Conservation (phyloP, 2,113 vertebrate genomes). For the Polyodon spathula region DNA sequence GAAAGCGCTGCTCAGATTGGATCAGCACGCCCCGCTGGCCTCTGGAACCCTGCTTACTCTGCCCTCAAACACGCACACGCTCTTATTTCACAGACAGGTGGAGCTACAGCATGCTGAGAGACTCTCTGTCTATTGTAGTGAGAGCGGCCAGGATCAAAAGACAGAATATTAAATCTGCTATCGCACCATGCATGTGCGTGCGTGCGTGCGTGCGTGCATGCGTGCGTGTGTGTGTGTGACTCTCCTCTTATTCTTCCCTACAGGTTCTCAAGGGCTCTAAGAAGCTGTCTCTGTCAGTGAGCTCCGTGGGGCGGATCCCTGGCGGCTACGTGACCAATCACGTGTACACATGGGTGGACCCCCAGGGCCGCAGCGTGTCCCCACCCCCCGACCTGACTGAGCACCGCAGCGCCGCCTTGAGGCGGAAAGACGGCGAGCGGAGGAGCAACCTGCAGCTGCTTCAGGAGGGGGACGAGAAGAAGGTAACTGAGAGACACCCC, state of each 20-base stretch:
- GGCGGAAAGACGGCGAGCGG: constrained; percentile 59
- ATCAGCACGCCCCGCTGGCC: no score
- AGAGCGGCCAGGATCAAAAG: no score
- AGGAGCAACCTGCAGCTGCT: constrained; percentile 84
- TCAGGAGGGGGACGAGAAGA: constrained; percentile 89
- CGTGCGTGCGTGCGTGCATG: constrained; percentile 3
- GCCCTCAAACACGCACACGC: no score
- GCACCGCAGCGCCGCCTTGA: constrained; percentile 62
- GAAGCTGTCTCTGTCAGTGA: constrained; percentile 81
- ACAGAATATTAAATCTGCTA: constrained; percentile 24
- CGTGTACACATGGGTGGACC: constrained; percentile 96
- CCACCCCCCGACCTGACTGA: constrained; percentile 68
- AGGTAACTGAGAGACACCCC: constrained; percentile 64
- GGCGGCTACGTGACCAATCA: constrained; percentile 93
- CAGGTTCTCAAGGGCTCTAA: constrained; percentile 93
- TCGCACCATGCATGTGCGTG: constrained; percentile 24
- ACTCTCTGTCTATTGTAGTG: no score
- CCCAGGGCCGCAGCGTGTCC: constrained; percentile 80
- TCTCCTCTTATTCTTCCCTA: not conserved
- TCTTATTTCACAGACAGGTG: constrained; percentile 24
- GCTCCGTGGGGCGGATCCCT: constrained; percentile 82
- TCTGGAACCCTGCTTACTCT: no score
- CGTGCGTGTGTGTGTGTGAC: not conserved
- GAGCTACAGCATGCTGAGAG: constrained; percentile 12
- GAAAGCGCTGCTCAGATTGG: no score